phyloP scores from a whole-genome alignment of 2,113 vertebrate genomes.

The Chloebia gouldiae region DNA sequence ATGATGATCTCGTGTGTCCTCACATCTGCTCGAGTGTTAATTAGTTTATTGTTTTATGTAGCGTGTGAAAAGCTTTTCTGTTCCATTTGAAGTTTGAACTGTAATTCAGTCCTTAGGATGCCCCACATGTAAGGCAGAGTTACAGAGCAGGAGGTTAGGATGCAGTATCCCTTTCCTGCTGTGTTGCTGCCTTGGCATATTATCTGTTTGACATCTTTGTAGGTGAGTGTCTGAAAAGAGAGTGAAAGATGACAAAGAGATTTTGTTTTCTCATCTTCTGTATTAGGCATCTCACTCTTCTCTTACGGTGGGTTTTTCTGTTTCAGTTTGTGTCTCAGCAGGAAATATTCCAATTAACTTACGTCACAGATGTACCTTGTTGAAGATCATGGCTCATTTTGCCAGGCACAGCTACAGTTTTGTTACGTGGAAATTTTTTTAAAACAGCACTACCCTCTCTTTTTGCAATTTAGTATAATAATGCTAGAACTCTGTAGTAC shows the following conservation, averaged over 20 bases:
- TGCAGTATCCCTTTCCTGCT: background rate
- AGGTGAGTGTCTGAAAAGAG: background rate
- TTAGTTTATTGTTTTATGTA: background rate
- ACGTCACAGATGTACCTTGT: background rate
- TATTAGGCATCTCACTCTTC: background rate
- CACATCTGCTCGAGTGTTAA: fast-evolving
- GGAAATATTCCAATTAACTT: background rate
- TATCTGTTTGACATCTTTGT: background rate
- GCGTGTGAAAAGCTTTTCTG: background rate
- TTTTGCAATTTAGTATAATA: background rate
- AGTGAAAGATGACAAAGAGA: background rate
- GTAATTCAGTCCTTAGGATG: background rate
- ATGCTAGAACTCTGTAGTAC: background rate
- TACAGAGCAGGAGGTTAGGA: background rate
- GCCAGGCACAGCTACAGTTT: background rate
- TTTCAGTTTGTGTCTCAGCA: background rate
- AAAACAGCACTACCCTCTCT: background rate
- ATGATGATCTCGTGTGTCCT: background rate
- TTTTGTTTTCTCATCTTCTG: background rate
- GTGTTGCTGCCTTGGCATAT: background rate
- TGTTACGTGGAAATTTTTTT: background rate
- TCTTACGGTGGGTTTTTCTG: background rate
- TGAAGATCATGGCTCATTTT: background rate
- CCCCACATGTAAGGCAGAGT: background rate
- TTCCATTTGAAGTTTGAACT: background rate